A percentile compares a stretch with the other conserved stretches of the same genome.
Evolutionary conservation across 2,113 vertebrate genomes (phyloP).

Genomic region (Tor tambroides): DNA sequence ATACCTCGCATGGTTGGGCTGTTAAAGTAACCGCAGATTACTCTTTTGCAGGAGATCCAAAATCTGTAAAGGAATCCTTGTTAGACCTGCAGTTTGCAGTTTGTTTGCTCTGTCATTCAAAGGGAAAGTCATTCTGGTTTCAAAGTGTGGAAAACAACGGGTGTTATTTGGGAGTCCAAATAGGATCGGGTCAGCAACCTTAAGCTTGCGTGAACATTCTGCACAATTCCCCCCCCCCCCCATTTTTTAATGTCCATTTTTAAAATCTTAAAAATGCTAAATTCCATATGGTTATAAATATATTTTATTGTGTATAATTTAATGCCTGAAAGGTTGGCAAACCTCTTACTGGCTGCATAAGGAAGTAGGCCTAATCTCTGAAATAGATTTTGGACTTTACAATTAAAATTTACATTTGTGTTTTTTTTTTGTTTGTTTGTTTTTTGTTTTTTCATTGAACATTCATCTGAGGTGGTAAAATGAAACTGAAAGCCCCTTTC

Average conservation of each 20-base stretch:
- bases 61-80: background rate
- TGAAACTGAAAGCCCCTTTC: slow-evolving; percentile 18
- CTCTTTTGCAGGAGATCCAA: background rate
- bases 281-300: background rate
- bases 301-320: background rate
- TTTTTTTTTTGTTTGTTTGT: no score
- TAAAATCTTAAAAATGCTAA: background rate
- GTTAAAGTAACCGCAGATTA: slow-evolving; percentile 10
- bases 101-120: background rate
- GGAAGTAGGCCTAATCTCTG: background rate
- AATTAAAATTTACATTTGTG: background rate
- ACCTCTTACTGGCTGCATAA: background rate
- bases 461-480: background rate
- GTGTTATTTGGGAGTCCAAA: background rate
- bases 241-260: no score
- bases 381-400: background rate
- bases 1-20: background rate
- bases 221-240: background rate
- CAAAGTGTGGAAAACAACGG: background rate
- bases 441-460: background rate
- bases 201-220: background rate
- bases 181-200: background rate
- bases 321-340: background rate
- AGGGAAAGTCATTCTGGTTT: background rate
- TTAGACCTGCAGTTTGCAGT: background rate